Conservation (phyloP, 2,113 vertebrate genomes). For the Peromyscus leucopus region DNA sequence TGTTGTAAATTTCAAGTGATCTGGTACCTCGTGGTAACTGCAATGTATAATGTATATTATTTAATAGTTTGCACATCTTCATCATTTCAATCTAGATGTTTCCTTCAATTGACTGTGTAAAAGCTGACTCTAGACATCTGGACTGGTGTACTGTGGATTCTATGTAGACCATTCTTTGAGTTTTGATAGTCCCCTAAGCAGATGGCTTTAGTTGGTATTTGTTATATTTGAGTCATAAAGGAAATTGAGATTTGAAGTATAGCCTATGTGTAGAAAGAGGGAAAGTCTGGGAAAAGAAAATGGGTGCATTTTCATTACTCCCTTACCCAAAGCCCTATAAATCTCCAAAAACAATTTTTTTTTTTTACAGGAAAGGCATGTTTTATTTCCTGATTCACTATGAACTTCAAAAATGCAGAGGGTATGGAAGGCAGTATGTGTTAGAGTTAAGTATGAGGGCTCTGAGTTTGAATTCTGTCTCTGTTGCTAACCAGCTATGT, state of each 20-base stretch:
- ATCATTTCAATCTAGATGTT: constrained; percentile 25
- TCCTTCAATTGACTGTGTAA: background rate
- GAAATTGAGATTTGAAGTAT: constrained; percentile 3
- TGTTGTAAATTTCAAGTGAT: constrained; percentile 48
- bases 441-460: background rate
- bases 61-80: constrained; percentile 63
- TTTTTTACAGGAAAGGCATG: background rate
- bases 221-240: constrained; percentile 46
- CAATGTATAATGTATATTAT: constrained; percentile 33
- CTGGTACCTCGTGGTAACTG: background rate
- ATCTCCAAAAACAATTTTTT: background rate
- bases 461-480: background rate
- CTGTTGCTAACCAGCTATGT: background rate
- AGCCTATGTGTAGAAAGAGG: background rate
- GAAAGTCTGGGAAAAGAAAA: constrained; percentile 45
- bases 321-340: background rate
- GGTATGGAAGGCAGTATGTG: background rate
- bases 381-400: background rate
- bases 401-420: constrained; percentile 52
- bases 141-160: background rate
- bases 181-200: background rate
- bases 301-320: constrained; percentile 11
- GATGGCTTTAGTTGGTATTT: constrained; percentile 19
- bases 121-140: background rate
- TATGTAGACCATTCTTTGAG: background rate